Conservation (phyloP, 2,888 invertebrate species). For the Acrobasis repandana region DNA sequence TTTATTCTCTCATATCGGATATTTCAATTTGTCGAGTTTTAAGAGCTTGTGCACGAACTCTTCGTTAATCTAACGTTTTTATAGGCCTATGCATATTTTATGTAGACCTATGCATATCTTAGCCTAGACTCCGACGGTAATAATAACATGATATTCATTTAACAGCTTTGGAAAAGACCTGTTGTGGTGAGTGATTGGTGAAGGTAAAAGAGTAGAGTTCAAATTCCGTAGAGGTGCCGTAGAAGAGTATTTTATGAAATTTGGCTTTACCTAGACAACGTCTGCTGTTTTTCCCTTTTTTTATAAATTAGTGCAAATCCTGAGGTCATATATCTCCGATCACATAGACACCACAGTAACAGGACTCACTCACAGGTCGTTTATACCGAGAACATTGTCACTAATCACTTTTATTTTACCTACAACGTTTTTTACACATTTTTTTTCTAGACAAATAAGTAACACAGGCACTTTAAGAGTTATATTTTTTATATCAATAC, state of each 20-base stretch:
- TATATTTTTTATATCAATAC: neutral
- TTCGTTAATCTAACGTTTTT: conserved; percentile 18
- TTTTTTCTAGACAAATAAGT: conserved; percentile 9
- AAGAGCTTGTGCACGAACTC: conserved; percentile 23
- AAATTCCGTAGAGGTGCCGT: conserved; percentile 60
- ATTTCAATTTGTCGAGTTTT: conserved; percentile 10
- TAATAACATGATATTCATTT: conserved; percentile 61
- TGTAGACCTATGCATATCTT: conserved; percentile 19
- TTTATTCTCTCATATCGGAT: conserved; percentile 25
- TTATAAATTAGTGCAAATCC: conserved; percentile 43
- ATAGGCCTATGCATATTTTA: conserved; percentile 20
- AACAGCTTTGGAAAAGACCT: conserved; percentile 82
- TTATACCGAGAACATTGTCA: conserved; percentile 16
- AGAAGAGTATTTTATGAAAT: conserved; percentile 66
- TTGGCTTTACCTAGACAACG: conserved; percentile 64
- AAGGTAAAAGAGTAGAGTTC: conserved; percentile 71
- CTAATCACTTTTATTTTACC: conserved; percentile 9
- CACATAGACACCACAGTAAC: conserved; percentile 50
- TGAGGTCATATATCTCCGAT: conserved; percentile 41
- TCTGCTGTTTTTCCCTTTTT: conserved; percentile 50
- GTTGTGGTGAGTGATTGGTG: conserved; percentile 77
- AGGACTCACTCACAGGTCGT: conserved; percentile 31
- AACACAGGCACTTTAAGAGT: neutral
- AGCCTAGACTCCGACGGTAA: conserved; percentile 12
- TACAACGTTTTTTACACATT: conserved; percentile 3